phyloP scores from a whole-genome alignment of 2,113 vertebrate genomes.

The Hemiscyllium ocellatum region DNA sequence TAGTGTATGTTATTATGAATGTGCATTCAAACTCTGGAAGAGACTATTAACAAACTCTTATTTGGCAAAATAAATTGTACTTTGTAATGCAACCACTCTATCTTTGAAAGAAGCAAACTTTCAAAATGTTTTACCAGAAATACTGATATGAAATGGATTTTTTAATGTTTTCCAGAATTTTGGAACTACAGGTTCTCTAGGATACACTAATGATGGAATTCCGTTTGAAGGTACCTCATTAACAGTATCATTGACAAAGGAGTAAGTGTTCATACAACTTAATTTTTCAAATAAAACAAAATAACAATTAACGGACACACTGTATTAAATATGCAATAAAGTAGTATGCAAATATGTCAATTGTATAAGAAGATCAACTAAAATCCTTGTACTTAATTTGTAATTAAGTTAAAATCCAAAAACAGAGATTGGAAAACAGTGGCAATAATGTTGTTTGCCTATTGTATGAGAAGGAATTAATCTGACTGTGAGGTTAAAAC shows the following conservation, averaged over 20 bases:
- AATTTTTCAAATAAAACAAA: not conserved
- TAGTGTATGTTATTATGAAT: not conserved
- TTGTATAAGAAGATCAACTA: not conserved
- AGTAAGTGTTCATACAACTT: conserved; percentile 52
- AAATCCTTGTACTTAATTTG: not conserved
- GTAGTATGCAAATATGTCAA: not conserved
- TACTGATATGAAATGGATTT: not conserved
- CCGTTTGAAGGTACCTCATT: conserved; percentile 54
- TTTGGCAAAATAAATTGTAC: not conserved
- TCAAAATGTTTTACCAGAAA: not conserved
- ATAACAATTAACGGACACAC: not conserved
- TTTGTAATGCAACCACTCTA: not conserved
- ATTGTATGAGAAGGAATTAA: not conserved
- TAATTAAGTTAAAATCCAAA: not conserved
- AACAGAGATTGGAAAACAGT: not conserved
- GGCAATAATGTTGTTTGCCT: not conserved
- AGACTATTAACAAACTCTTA: not conserved
- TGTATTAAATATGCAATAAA: not conserved
- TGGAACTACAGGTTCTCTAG: conserved; percentile 56
- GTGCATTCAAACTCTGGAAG: not conserved
- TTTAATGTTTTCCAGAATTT: conserved; percentile 56
- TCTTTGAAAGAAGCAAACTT: not conserved
- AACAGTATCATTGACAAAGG: conserved; percentile 49
- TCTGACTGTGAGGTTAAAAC: not conserved
- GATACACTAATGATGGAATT: conserved; percentile 66